A percentile compares a stretch with the other conserved stretches of the same genome.
These are phyloP conservation scores for Falco berigora DNA, from an alignment of 2,797 vertebrate genomes.

Conservation along the genomic window DNA sequence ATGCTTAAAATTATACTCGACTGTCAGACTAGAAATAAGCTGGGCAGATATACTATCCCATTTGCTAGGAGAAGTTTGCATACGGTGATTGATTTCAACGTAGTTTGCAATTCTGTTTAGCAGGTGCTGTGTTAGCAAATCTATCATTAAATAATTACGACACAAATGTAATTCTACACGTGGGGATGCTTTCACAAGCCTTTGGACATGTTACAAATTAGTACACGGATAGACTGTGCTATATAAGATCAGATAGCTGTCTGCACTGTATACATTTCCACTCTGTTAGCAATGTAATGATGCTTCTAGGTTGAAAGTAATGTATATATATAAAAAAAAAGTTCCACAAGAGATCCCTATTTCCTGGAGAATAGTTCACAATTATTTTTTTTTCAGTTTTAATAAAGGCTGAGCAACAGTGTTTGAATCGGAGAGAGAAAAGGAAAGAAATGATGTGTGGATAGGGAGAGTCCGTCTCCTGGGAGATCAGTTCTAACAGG, in stretches of 20 bases:
- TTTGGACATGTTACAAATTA: conserved; percentile 27
- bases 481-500: neutral
- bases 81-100: neutral
- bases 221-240: neutral
- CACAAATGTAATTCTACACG: conserved; percentile 8
- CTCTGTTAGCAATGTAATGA: neutral
- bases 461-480: neutral
- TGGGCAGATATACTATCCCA: neutral
- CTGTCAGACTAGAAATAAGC: neutral
- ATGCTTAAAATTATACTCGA: neutral
- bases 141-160: conserved; percentile 59
- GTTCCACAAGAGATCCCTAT: neutral
- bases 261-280: neutral
- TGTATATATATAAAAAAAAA: neutral
- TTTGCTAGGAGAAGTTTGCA: neutral
- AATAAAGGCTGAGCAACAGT: neutral
- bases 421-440: neutral
- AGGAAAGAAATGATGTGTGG: neutral
- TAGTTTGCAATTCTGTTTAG: neutral
- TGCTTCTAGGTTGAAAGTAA: neutral
- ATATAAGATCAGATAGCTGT: conserved; percentile 13
- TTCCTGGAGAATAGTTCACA: neutral
- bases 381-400: neutral
- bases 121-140: conserved; percentile 15
- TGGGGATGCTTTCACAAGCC: neutral